A percentile compares a stretch with the other conserved stretches of the same genome.
Evolutionary conservation across 2,888 invertebrate species (phyloP).

Genomic region (Macrosoma leucophasiata): DNA sequence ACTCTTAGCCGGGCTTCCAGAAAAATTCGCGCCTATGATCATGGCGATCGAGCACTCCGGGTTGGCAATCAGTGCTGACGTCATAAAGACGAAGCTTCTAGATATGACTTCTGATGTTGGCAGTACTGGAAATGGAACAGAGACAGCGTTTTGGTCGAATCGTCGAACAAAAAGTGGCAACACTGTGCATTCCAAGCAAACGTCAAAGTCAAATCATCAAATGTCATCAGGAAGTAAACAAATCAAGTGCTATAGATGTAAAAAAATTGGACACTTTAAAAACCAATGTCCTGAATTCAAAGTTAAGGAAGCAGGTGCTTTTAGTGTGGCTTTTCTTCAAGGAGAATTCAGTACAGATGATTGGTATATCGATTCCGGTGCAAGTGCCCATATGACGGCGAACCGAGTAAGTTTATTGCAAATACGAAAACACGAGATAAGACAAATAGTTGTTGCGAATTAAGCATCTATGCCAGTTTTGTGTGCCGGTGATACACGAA

Average conservation of each 20-base stretch:
- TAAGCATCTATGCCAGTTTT: slow-evolving; percentile 6
- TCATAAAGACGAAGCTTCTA: slow-evolving; percentile 15
- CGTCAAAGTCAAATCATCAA: too few relatives aligned
- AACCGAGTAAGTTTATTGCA: slow-evolving; percentile 9
- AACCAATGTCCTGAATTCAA: slow-evolving; percentile 15
- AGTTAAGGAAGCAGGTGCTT: slow-evolving; percentile 10
- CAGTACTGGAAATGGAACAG: slow-evolving; percentile 7
- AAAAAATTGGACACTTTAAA: slow-evolving; percentile 16
- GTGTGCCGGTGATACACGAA: slow-evolving; percentile 10
- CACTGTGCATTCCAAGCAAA: too few relatives aligned
- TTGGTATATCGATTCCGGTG: slow-evolving; percentile 23
- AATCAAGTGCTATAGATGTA: slow-evolving; percentile 10
- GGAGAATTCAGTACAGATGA: slow-evolving; percentile 9
- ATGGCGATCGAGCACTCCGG: slow-evolving; percentile 23
- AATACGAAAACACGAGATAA: slow-evolving; percentile 2
- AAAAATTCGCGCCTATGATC: slow-evolving; percentile 21
- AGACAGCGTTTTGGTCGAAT: slow-evolving; percentile 10
- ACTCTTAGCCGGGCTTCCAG: slow-evolving; percentile 24
- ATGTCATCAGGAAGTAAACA: not conserved
- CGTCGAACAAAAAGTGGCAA: too few relatives aligned
- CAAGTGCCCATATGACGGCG: slow-evolving; percentile 10
- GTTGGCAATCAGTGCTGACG: slow-evolving; percentile 10
- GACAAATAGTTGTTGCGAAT: slow-evolving; percentile 10
- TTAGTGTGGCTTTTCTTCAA: slow-evolving; percentile 19
- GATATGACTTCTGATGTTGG: slow-evolving; percentile 18